Base-by-base conservation (phyloP, 2,888 invertebrate species). In the Diplolepis rosae region DNA sequence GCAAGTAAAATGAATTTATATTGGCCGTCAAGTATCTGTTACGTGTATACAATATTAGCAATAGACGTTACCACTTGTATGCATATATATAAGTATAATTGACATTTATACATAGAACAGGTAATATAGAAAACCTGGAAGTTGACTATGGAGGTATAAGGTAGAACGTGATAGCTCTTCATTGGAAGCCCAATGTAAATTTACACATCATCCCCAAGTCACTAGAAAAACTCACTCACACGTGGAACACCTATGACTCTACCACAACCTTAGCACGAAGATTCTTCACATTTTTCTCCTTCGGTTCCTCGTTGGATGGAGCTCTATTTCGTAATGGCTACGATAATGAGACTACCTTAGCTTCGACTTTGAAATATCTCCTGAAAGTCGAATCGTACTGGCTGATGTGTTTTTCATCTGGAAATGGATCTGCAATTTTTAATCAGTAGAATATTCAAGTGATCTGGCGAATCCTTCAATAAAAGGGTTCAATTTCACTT, bases 1-100 rank as follows among this genome's bases (percentile, higher is more conserved):
- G 71, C 76, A 70, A 80, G 81, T 74, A 74, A 81, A 82, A 81
- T 82, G 75, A 81, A 82, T 82, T 81, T 82, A 79, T 82, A 78
- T 82, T 75, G 77, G 71, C 77, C 24, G 39, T 24, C 61, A 61
- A 61, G 24, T 61, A 30, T 68, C 68, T 65, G 4, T 35, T 45
- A 42, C 22, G 11, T 52, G 24, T 56, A 18, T 61, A 27, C 50
- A 27, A 39, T 15, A n/a, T n/a, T n/a, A n/a, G n/a, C n/a, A 61
- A 68, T 24, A 71, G 7, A 51, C 51, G 45, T 48, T 22, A 35
- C 27, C 35, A 4, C 18, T 45, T 15, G n/a, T n/a, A 7, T 45
- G n/a, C 15, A 15, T 45, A 15, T 39, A 39, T 2, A 45, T 7
- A 1, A 4, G n/a, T 45, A 45, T 18, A 18, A 6, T 15, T 45